phyloP scores from a whole-genome alignment of 2,113 vertebrate genomes.

The Siniperca chuatsi region DNA sequence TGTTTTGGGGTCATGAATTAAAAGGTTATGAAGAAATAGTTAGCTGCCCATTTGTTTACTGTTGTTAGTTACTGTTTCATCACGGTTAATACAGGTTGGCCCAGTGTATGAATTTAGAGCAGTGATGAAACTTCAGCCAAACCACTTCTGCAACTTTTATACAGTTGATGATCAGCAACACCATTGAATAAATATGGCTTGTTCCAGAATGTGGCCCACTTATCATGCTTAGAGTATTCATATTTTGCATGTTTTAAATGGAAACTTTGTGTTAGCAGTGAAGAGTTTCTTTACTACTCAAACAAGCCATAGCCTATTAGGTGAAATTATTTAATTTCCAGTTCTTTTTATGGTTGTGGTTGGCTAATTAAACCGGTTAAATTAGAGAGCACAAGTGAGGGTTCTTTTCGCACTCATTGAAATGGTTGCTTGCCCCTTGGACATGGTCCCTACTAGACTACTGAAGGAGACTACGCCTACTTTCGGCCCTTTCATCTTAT shows the following conservation, averaged over 20 bases:
- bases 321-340: too few relatives aligned
- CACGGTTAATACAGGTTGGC: background rate
- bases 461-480: too few relatives aligned
- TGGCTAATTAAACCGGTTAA: too few relatives aligned
- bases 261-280: background rate
- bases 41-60: background rate
- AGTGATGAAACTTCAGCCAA: background rate
- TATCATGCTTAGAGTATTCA: too few relatives aligned
- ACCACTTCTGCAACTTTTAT: background rate
- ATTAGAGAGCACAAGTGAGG: too few relatives aligned
- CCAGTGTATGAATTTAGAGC: background rate
- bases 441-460: too few relatives aligned
- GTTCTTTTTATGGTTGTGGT: too few relatives aligned
- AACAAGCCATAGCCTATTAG: background rate
- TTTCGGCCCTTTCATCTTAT: too few relatives aligned
- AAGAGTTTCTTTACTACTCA: background rate
- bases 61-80: background rate
- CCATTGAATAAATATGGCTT: background rate
- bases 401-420: too few relatives aligned
- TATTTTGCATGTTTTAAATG: background rate
- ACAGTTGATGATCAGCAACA: background rate
- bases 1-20: background rate
- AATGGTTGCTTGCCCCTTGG: too few relatives aligned
- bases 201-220: background rate
- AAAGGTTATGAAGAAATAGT: background rate